Evolutionary conservation across 2,113 vertebrate species (phyloP), one percentile per base, ranked within the genome.

Genomic region (Vulpes vulpes): DNA sequence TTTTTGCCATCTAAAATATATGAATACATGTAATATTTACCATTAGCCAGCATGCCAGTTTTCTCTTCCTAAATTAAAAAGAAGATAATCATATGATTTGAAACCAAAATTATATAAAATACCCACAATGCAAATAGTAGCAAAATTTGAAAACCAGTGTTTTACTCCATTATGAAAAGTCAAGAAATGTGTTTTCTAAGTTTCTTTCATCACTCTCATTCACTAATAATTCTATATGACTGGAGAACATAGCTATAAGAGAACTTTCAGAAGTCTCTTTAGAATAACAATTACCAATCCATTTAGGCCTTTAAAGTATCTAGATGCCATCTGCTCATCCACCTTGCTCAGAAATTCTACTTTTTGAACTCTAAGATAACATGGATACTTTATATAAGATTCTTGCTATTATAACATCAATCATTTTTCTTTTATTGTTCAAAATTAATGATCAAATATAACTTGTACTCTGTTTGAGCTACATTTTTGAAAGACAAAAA

Each of bases 1-100:
- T 81, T 83, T 76, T 96, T 86, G 8, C 32, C 49, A 94, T 74
- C 15, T 84, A 83, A 93, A 95, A 94, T 51, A 49, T 7, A 71
- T 64, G 43, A 97, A 74, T 82, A 43, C 43, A 94, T 32, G 93
- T 59, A 92, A 94, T 91, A 97, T 71, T 98, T 99, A 99, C 99
- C 99, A 99, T 99, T 99, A 86, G 98, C 99, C 82, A 99, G 98
- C 99, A 99, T 99, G 83, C 98, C 98, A 97, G 98, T 92, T 83
- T 98, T 97, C 96, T 98, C 97, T 97, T 99, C 99, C 99, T 99
- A 98, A 97, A 98, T 98, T 88, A 97, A 38, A 94, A 94, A 90
- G 57, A 94, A 97, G 94, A 95, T 53, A 5, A 57, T 81, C 27
- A 80, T 49, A 80, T 78, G 15, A 79, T 94, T 81, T 85, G 27